Evolutionary conservation across 1,140 invertebrate genomes (phyloP).

Genomic region (Macrotrachela quadricornifera): DNA sequence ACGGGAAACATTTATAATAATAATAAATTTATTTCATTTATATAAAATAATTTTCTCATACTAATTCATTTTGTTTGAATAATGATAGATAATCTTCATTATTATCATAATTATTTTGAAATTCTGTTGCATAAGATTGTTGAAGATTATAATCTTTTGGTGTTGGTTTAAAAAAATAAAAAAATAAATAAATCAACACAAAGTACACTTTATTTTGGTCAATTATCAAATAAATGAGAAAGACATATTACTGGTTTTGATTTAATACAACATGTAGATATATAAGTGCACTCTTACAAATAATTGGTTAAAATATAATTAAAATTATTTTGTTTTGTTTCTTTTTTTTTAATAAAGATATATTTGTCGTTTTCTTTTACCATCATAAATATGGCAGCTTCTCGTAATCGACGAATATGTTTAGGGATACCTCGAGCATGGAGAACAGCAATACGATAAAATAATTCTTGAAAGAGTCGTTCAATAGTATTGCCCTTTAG

Average conservation of each 20-base stretch:
- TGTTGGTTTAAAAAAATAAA: slow-evolving; percentile 37
- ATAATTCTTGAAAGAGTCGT: slow-evolving; percentile 3
- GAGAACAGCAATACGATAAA: slow-evolving; percentile 5
- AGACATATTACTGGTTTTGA: slow-evolving; percentile 73
- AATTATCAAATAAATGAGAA: slow-evolving; percentile 58
- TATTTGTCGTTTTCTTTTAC: no score
- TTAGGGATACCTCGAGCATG: slow-evolving; percentile 2
- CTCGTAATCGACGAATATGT: neutral
- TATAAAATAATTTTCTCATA: no score
- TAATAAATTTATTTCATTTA: no score
- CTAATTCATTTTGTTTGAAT: no score
- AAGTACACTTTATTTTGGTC: slow-evolving; percentile 83
- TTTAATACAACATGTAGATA: slow-evolving; percentile 89
- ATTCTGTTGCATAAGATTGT: slow-evolving; percentile 29
- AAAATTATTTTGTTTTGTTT: neutral
- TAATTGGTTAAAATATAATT: neutral
- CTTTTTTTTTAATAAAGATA: no score
- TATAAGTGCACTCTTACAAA: slow-evolving; percentile 38
- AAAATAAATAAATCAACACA: slow-evolving; percentile 89
- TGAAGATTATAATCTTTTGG: slow-evolving; percentile 23
- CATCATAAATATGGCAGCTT: neutral
- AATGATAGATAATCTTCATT: no score
- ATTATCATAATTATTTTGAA: no score
- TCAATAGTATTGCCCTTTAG: neutral
- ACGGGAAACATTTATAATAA: no score